Percentiles rank a stretch among this genome's conserved stretches.
These are phyloP conservation scores for Scaptomyza montana DNA, from an alignment of 1,140 invertebrate species.

Conservation along the genomic window DNA sequence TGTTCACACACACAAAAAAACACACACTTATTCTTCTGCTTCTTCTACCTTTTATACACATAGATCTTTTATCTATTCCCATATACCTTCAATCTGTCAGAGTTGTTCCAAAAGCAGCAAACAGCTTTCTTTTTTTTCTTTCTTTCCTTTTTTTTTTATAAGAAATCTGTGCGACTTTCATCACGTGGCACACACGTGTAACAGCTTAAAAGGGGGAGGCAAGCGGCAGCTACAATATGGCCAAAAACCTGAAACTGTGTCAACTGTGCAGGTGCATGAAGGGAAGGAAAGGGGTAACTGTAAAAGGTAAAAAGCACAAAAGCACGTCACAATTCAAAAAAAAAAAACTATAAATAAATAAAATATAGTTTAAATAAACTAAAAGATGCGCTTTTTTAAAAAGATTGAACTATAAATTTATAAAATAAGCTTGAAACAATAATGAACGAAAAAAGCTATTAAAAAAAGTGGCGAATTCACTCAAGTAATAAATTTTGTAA, in stretches of 20 bases:
- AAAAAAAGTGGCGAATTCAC: too few relatives aligned
- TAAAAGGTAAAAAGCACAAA: conserved; percentile 3
- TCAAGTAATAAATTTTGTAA: too few relatives aligned
- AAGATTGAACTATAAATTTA: too few relatives aligned
- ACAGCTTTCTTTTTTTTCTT: neutral
- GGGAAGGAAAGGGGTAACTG: neutral
- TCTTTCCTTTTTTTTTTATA: too few relatives aligned
- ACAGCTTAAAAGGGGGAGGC: neutral
- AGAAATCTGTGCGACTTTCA: conserved; percentile 14
- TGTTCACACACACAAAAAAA: conserved; percentile 56
- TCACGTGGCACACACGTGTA: neutral
- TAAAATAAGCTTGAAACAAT: too few relatives aligned
- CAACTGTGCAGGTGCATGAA: neutral
- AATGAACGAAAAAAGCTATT: too few relatives aligned
- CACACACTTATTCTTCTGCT: neutral
- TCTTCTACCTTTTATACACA: neutral
- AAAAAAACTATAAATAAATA: neutral
- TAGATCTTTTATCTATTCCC: neutral
- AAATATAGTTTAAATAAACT: too few relatives aligned
- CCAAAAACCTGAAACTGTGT: conserved; percentile 22
- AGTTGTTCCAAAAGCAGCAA: neutral
- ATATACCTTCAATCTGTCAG: neutral
- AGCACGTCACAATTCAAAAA: neutral
- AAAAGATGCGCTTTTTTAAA: too few relatives aligned
- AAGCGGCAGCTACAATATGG: neutral